Base-by-base conservation (phyloP, 2,797 vertebrate species). In the Moxostoma hubbsi region DNA sequence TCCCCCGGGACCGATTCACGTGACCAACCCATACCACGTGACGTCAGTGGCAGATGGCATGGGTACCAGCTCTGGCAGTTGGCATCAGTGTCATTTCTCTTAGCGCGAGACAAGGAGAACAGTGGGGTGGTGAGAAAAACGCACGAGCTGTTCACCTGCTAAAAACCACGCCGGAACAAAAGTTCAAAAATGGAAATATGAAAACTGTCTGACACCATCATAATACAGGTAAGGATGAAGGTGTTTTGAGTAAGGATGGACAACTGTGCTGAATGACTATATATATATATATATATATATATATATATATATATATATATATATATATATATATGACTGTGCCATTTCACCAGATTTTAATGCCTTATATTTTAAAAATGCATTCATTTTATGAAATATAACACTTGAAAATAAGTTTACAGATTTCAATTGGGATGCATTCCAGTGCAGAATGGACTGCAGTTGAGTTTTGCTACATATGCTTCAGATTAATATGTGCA, bases 11-110 rank as follows among this genome's bases (percentile, higher is more conserved):
- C 90, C 89, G 87, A 88, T 90, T 94, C 95, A 96, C 94, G 92
- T 96, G 95, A 92, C 93, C 69, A 90, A 87, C 91, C 90, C 92
- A 92, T 94, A 94, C 93, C 95, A 95, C 86, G 93, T 96, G 95
- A 96, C 94, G 95, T 96, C 94, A 95, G 93, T 92, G 93, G 94
- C 95, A 96, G 95, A 96, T 96, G 95, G 95, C 95, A 96, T 96
- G 94, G 94, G 95, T 96, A 96, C 95, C 95, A 96, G 94, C 94
- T 94, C 94, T 95, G 95, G 95, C 94, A 95, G 94, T 96, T 96
- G 95, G 95, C 95, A 96, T 96, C 95, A 94, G 94, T 96, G 95
- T 96, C 95, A 96, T 94, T 96, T 96, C 96, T 95, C 94, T 94
- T 93, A 95, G 93, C 95, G 95, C 95, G 94, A 94, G 77, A 79